These are phyloP conservation scores for Eilema caniola DNA, from an alignment of 2,888 invertebrate genomes.

Conservation along the genomic window DNA sequence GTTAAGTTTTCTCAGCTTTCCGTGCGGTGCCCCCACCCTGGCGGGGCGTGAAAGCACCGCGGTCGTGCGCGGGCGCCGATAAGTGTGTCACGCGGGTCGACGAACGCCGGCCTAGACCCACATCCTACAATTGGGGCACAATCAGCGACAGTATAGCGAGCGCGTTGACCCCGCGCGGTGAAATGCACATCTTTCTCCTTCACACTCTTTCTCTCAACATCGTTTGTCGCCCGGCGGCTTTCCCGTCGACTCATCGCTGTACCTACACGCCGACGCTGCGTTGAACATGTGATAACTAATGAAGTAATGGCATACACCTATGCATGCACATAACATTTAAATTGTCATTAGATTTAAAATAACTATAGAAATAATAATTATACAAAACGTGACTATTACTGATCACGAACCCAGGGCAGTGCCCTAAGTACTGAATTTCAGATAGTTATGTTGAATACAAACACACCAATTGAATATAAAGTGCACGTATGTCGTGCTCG, in stretches of 20 bases:
- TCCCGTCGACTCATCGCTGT: slow-evolving; percentile 63
- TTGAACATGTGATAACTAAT: slow-evolving; percentile 36
- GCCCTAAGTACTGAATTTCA: slow-evolving; percentile 45
- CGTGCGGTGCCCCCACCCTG: slow-evolving; percentile 71
- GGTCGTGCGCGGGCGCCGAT: slow-evolving; percentile 77
- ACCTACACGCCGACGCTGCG: slow-evolving; percentile 32
- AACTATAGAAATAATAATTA: slow-evolving; percentile 36
- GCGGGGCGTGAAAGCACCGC: slow-evolving; percentile 83
- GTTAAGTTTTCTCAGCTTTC: slow-evolving; percentile 79
- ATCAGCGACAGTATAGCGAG: slow-evolving; percentile 86
- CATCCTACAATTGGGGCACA: slow-evolving; percentile 85
- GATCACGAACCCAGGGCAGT: slow-evolving; percentile 38
- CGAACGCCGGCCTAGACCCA: slow-evolving; percentile 88
- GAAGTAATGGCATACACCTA: slow-evolving; percentile 13
- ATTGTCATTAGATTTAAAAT: slow-evolving; percentile 31
- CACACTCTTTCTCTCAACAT: slow-evolving; percentile 84
- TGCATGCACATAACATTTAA: slow-evolving; percentile 23
- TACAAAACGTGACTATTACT: slow-evolving; percentile 38
- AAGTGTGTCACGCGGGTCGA: slow-evolving; percentile 86
- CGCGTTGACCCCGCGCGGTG: slow-evolving; percentile 85
- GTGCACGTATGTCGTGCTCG: slow-evolving; percentile 60
- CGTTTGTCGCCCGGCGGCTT: slow-evolving; percentile 71
- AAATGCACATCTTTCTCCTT: slow-evolving; percentile 85
- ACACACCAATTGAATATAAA: slow-evolving; percentile 46
- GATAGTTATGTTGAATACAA: slow-evolving; percentile 48